Base-by-base conservation (phyloP, 2,113 vertebrate genomes). In the Cinclus mexicanus region DNA sequence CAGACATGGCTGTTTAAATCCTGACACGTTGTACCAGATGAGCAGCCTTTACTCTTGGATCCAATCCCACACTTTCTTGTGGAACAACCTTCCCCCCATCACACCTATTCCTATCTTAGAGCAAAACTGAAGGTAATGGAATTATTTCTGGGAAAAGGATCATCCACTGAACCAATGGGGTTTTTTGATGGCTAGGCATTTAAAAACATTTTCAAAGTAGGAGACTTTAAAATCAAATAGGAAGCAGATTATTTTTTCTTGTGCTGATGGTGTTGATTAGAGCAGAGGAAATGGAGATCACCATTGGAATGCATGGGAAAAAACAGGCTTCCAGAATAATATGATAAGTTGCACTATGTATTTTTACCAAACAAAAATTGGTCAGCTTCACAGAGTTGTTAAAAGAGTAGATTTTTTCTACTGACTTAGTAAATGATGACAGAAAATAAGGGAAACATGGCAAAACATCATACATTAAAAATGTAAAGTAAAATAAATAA, bases 281-380 rank as follows among this genome's bases (percentile, higher is more conserved):
- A 75, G 67, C 35, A 86, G 76, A 95, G 95, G 95, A 97, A 97
- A 86, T 78, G 56, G 90, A 95, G 88, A 94, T 90, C 94, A 92
- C 79, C 64, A 11, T 56, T 90, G 95, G 95, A 97, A 97, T 97
- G 95, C 92, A 90, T 83, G 90, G 96, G 95, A 94, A 96, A 95
- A 93, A 63, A 4, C 86, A 92, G 41, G 18, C 64, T 93, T 93
- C 68, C 86, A 95, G 79, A 70, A 76, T 18, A 44, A 31, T 70
- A 76, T 9, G 57, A 23, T 55, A 95, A 83, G 20, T 61, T 74
- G 33, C 39, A 49, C 24, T 79, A 77, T n/a, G 9, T 31, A n/a
- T 86, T 91, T 61, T 84, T 74, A 31, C 7, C 71, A 35, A 68
- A 68, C 26, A 64, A 75, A 72, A 57, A 55, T 26, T 33, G 12